These are phyloP conservation scores for Aricia artaxerxes DNA, from an alignment of 2,888 invertebrate genomes.

Conservation along the genomic window DNA sequence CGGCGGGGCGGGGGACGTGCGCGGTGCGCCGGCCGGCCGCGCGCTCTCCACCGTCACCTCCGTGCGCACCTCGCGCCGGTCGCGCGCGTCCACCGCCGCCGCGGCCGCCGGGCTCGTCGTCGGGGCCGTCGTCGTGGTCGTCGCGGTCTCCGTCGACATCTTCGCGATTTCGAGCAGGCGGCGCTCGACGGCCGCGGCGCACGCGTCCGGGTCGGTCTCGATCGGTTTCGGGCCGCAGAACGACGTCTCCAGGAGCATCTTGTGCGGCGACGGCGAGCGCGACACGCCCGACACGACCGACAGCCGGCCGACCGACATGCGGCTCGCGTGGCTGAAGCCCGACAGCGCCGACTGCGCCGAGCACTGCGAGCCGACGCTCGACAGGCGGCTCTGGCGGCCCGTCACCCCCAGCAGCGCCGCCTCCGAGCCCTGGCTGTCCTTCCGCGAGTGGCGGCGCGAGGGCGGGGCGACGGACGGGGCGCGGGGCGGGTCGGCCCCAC, in stretches of 20 bases:
- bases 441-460: conserved; percentile 80
- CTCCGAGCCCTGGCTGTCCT: conserved; percentile 89
- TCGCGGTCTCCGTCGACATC: conserved; percentile 41
- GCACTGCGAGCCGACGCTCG: conserved; percentile 91
- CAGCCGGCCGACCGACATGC: conserved; percentile 56
- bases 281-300: conserved; percentile 79
- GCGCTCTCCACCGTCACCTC: conserved; percentile 62
- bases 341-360: conserved; percentile 79
- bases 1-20: conserved; percentile 42
- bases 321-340: conserved; percentile 58
- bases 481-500: conserved; percentile 60
- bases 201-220: conserved; percentile 74
- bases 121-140: conserved; percentile 31
- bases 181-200: conserved; percentile 71
- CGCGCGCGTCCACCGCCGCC: conserved; percentile 54
- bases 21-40: conserved; percentile 42
- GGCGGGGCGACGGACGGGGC: conserved; percentile 58
- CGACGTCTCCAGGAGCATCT: conserved; percentile 93
- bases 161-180: conserved; percentile 69
- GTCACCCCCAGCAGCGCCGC: conserved; percentile 87
- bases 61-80: conserved; percentile 62
- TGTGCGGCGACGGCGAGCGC: conserved; percentile 93
- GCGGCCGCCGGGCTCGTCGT: conserved; percentile 30
- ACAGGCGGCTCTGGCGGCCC: conserved; percentile 90
- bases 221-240: conserved; percentile 92